Percentiles rank a stretch among this genome's conserved stretches.
phyloP scores from a whole-genome alignment of 2,888 invertebrate species.

The Acleris sparsana region DNA sequence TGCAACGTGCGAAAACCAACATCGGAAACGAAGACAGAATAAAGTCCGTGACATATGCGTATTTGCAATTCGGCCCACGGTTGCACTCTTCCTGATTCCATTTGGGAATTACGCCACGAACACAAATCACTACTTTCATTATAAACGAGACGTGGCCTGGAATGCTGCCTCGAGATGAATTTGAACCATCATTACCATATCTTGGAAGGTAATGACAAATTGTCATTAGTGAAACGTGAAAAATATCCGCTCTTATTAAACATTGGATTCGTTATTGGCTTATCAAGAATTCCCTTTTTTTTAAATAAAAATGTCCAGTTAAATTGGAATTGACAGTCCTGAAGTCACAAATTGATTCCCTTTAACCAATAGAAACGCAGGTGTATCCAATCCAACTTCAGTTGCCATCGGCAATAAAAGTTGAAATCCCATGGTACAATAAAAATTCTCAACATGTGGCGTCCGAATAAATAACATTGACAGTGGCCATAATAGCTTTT shows the following conservation, averaged over 20 bases:
- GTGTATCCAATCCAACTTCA: slow-evolving; percentile 55
- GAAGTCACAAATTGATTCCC: slow-evolving; percentile 17
- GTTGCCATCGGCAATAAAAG: slow-evolving; percentile 67
- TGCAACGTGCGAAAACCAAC: slow-evolving; percentile 12
- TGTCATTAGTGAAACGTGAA: not conserved
- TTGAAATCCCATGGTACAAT: slow-evolving; percentile 78
- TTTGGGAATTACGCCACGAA: slow-evolving; percentile 79
- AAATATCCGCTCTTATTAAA: not conserved
- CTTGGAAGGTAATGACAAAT: not conserved
- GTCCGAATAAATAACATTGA: slow-evolving; percentile 82
- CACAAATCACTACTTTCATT: slow-evolving; percentile 81
- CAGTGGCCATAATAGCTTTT: slow-evolving; percentile 76
- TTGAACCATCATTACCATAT: slow-evolving; percentile 7
- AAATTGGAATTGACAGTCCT: too few species aligned
- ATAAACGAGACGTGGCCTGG: slow-evolving; percentile 43
- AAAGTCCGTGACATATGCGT: slow-evolving; percentile 74
- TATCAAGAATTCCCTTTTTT: too few species aligned
- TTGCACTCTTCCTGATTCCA: slow-evolving; percentile 82
- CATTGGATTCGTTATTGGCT: too few species aligned
- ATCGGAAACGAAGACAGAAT: slow-evolving; percentile 48
- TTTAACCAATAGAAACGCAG: slow-evolving; percentile 33
- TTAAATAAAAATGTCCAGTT: too few species aligned
- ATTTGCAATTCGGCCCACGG: slow-evolving; percentile 78
- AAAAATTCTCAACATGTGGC: slow-evolving; percentile 78
- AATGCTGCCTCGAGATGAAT: slow-evolving; percentile 18